Base-by-base conservation (phyloP, 1,140 invertebrate genomes). In the Chlorops oryzae region DNA sequence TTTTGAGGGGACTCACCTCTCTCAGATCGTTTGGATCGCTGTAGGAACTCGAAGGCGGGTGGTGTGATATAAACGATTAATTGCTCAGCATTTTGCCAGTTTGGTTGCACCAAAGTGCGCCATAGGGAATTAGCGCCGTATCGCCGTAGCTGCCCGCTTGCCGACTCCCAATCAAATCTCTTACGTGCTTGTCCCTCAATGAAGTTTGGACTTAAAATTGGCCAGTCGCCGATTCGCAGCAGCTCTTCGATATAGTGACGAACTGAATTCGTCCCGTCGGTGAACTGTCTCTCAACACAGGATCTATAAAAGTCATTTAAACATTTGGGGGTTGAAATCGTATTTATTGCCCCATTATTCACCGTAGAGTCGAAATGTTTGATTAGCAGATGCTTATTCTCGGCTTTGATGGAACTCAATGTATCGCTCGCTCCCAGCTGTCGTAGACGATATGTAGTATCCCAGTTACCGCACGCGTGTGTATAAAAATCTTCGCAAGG, bases 381-480 rank as follows among this genome's bases (percentile, higher is more conserved):
- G 37, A 65, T 43, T 1, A 68, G 46, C 32, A 55, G 47, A n/a
- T 61, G 46, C 25, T 65, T 65, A 5, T 63, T 58, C 1, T 51
- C 15, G 2, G 65, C 65, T 6, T 56, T 50, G 50, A 63, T 25
- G 27, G 51, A n/a, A n/a, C 55, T 51, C 3, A 57, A 52, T 47
- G 37, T 62, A 25, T 69, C 65, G 17, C 59, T 52, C 7, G 63
- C 63, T 3, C 62, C 58, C 2, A 65, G 15, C 2, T 38, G 22
- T 0, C 61, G 51, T 24, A 61, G 43, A 1, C 10, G 9, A 9
- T 56, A 55, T 15, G 35, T 39, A 0, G 51, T 56, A 32, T 57
- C 47, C 65, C 65, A 69, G 37, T 69, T 61, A 20, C 65, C 65
- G 21, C 65, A 69, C n/a, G 61, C 65, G 40, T 68, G 28, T 9